Conservation (phyloP, 2,113 vertebrate genomes). For the Cariama cristata region DNA sequence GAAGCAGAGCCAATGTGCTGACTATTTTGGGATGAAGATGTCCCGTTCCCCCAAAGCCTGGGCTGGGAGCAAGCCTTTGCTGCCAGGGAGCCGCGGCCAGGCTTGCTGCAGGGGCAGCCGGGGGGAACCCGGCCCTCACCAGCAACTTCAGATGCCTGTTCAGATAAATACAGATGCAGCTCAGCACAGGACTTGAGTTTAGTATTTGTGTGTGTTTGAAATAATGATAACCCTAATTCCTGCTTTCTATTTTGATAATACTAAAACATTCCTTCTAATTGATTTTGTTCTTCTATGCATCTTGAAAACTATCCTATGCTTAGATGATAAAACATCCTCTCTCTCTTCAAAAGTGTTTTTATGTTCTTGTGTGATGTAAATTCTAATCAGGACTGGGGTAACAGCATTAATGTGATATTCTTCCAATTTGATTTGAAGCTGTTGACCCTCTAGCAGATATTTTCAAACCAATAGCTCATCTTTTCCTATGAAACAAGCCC, state of each 20-base stretch:
- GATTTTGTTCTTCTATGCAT: background rate
- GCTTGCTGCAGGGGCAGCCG: background rate
- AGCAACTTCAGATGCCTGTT: background rate
- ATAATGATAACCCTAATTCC: background rate
- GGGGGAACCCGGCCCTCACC: background rate
- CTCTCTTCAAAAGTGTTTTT: background rate
- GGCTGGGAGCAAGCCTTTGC: background rate
- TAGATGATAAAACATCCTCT: background rate
- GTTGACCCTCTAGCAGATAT: background rate
- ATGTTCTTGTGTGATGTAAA: background rate
- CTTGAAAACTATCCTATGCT: background rate
- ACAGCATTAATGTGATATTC: background rate
- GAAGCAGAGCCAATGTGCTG: background rate
- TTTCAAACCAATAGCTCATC: background rate
- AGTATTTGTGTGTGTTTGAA: background rate
- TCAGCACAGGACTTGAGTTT: background rate
- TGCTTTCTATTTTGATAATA: background rate
- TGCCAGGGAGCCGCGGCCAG: background rate
- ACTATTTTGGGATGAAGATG: background rate
- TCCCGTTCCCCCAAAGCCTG: background rate
- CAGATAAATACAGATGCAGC: background rate
- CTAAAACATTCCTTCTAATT: background rate
- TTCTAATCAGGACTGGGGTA: background rate
- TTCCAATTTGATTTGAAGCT: background rate
- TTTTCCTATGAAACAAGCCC: background rate